Percentiles rank a stretch among this genome's conserved stretches.
These are phyloP conservation scores for Falco columbarius DNA, from an alignment of 2,797 vertebrate genomes.

Conservation along the genomic window DNA sequence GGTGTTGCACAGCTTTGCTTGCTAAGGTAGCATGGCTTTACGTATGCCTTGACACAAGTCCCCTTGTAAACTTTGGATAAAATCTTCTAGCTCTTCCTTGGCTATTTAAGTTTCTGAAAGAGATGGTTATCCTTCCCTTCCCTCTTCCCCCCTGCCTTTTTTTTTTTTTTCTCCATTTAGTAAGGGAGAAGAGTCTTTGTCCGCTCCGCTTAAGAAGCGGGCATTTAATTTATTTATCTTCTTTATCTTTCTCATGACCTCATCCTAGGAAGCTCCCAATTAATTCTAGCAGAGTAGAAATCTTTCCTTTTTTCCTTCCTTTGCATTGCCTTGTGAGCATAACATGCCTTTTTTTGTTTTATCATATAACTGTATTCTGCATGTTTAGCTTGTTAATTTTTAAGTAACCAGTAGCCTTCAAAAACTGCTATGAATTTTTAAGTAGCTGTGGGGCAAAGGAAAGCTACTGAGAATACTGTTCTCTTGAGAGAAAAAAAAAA, in stretches of 20 bases:
- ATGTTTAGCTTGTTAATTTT: background rate
- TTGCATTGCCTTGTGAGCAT: background rate
- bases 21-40: background rate
- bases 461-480: background rate
- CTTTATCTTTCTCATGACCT: background rate
- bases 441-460: background rate
- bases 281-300: background rate
- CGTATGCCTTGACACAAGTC: background rate
- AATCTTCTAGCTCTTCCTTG: background rate
- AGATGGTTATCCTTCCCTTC: background rate
- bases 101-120: background rate
- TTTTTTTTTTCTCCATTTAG: background rate
- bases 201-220: background rate
- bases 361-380: background rate
- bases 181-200: background rate
- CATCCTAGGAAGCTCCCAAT: background rate
- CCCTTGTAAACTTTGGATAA: background rate
- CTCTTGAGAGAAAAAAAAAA: no score
- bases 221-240: conserved; percentile 1
- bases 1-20: background rate
- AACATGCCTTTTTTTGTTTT: background rate
- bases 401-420: background rate
- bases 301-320: background rate
- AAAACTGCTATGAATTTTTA: background rate
- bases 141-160: background rate